A percentile compares a stretch with the other conserved stretches of the same genome.
Conservation (phyloP, 1,140 invertebrate species). For the Macrosteles quadrilineatus region DNA sequence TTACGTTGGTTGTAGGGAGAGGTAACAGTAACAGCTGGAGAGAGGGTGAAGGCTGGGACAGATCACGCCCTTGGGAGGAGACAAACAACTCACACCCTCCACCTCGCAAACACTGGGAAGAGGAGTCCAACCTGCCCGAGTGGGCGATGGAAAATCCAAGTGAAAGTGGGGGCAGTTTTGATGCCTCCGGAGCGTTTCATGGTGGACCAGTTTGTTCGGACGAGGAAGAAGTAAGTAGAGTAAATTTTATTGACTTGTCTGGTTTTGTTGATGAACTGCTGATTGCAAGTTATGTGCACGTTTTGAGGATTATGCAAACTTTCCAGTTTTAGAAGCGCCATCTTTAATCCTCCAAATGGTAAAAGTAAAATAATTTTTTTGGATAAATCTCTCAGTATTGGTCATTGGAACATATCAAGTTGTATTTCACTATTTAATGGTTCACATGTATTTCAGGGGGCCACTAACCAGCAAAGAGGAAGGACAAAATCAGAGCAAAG, state of each 20-base stretch:
- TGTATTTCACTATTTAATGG: too few species aligned
- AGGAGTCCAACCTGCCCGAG: conserved; percentile 67
- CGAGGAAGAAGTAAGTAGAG: conserved; percentile 56
- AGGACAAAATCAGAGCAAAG: background rate
- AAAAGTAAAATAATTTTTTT: too few species aligned
- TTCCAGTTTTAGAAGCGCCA: too few species aligned
- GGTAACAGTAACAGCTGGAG: conserved; percentile 58
- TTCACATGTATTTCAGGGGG: too few species aligned
- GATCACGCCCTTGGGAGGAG: conserved; percentile 19
- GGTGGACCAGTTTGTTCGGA: conserved; percentile 58
- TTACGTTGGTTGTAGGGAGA: conserved; percentile 38
- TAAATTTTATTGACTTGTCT: too few species aligned
- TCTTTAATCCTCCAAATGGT: too few species aligned
- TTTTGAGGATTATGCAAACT: too few species aligned
- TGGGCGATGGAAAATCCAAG: conserved; percentile 74
- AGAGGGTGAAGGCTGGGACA: conserved; percentile 58
- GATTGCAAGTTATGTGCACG: too few species aligned
- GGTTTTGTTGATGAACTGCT: too few species aligned
- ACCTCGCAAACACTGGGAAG: conserved; percentile 40
- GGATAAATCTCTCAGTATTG: too few species aligned
- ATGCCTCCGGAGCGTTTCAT: conserved; percentile 81
- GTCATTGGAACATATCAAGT: too few species aligned
- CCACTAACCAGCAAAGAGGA: conserved; percentile 20
- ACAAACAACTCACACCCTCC: conserved; percentile 31
- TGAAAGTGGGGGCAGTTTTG: conserved; percentile 82